Evolutionary conservation across 1,140 invertebrate species (phyloP).

Genomic region (Bactericera cockerelli): DNA sequence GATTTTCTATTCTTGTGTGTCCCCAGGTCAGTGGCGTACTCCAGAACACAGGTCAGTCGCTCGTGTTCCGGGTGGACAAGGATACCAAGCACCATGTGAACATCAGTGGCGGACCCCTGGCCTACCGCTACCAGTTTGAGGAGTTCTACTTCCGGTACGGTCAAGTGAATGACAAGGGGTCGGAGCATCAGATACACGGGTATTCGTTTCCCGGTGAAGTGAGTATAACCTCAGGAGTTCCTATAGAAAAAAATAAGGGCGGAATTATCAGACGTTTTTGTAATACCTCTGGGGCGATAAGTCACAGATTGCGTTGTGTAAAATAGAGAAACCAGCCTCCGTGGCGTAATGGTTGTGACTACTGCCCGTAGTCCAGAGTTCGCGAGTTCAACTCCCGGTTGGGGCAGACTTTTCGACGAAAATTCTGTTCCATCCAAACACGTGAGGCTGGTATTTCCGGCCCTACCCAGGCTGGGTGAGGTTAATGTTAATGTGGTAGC

Average conservation of each 20-base stretch:
- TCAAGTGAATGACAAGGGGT: conserved; percentile 66
- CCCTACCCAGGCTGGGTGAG: too few species aligned
- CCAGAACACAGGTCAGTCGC: conserved; percentile 77
- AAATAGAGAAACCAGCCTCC: conserved; percentile 13
- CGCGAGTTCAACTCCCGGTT: too few species aligned
- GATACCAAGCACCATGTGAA: conserved; percentile 70
- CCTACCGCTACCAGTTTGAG: conserved; percentile 79
- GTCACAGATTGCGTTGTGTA: conserved; percentile 5
- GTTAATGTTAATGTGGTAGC: too few species aligned
- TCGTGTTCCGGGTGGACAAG: conserved; percentile 77
- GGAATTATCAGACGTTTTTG: too few species aligned
- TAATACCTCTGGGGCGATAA: too few species aligned
- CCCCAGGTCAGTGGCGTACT: conserved; percentile 66
- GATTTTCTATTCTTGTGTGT: too few species aligned
- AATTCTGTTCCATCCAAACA: too few species aligned
- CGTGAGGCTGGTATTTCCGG: too few species aligned
- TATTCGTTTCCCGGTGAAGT: conserved; percentile 91
- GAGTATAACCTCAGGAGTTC: conserved; percentile 29
- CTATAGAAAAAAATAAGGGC: background rate
- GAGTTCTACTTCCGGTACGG: conserved; percentile 93
- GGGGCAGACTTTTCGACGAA: too few species aligned
- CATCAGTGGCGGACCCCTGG: conserved; percentile 87
- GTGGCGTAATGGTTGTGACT: too few species aligned
- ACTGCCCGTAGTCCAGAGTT: too few species aligned
- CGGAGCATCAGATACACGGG: conserved; percentile 84